Evolutionary conservation across 92 coral and sea anemone genomes (phyloP).

Genomic region (Epizoanthus ramosus): DNA sequence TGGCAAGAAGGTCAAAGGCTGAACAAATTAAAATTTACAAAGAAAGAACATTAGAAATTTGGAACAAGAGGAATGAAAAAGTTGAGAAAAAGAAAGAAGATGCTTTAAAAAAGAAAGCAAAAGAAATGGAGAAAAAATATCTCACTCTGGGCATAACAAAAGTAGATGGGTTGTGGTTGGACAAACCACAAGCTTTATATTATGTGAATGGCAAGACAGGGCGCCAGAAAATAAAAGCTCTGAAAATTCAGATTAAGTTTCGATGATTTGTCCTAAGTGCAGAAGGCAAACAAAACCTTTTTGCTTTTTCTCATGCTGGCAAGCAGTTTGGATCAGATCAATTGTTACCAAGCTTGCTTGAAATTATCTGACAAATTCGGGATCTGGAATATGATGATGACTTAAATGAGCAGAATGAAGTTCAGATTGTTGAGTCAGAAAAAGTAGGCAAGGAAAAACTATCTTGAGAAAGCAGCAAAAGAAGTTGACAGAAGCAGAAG

Average conservation of each 20-base stretch:
- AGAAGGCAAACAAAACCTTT: slow-evolving; percentile 38
- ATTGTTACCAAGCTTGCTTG: background rate
- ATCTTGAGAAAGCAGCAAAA: slow-evolving; percentile 22
- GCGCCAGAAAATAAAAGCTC: slow-evolving; percentile 23
- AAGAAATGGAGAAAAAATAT: slow-evolving; percentile 13
- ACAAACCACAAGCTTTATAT: slow-evolving; percentile 1
- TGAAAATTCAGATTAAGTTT: slow-evolving; percentile 25
- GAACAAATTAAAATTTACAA: slow-evolving; percentile 26
- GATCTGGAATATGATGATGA: slow-evolving; percentile 19
- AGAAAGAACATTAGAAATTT: slow-evolving; percentile 24
- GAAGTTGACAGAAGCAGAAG: background rate
- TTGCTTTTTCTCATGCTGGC: slow-evolving; percentile 38
- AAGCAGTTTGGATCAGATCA: slow-evolving; percentile 23
- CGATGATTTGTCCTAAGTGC: slow-evolving; percentile 16
- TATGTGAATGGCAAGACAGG: slow-evolving; percentile 18
- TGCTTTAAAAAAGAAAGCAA: slow-evolving; percentile 6
- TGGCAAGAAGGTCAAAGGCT: slow-evolving; percentile 21
- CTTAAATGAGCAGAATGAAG: slow-evolving; percentile 12
- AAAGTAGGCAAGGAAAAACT: slow-evolving; percentile 14
- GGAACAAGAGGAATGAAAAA: slow-evolving; percentile 27
- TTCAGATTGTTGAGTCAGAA: slow-evolving; percentile 9
- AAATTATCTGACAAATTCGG: slow-evolving; percentile 1
- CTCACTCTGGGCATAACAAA: slow-evolving; percentile 2
- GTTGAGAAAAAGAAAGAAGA: slow-evolving; percentile 24
- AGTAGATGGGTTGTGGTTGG: slow-evolving; percentile 14